Conservation (phyloP, 2,888 invertebrate species). For the Teinopalpus imperialis region DNA sequence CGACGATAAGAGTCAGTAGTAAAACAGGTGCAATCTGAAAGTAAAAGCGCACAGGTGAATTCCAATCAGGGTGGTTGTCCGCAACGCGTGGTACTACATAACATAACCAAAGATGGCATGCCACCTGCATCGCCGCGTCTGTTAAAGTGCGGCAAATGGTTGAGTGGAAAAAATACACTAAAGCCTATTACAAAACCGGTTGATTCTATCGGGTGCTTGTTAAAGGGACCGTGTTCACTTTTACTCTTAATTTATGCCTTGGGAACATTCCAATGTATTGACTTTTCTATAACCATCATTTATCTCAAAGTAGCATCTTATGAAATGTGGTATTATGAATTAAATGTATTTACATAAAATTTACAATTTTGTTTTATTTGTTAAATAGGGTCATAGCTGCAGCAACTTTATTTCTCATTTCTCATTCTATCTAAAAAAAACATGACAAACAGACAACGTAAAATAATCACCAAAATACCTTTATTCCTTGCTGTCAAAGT, state of each 20-base stretch:
- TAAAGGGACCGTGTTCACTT: slow-evolving; percentile 67
- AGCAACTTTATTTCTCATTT: not conserved
- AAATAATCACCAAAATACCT: too few relatives aligned
- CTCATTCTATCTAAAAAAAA: not conserved
- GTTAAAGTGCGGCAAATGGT: slow-evolving; percentile 54
- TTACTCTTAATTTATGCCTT: slow-evolving; percentile 73
- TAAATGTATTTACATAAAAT: too few relatives aligned
- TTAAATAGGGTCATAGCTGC: too few relatives aligned
- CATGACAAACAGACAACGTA: not conserved
- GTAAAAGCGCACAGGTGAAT: slow-evolving; percentile 35
- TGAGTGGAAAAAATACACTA: slow-evolving; percentile 74
- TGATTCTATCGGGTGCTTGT: slow-evolving; percentile 47
- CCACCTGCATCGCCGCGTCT: slow-evolving; percentile 44
- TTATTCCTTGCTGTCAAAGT: too few relatives aligned
- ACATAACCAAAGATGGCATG: slow-evolving; percentile 46
- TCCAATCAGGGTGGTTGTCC: slow-evolving; percentile 41
- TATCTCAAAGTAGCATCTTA: too few relatives aligned
- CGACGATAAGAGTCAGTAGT: slow-evolving; percentile 53
- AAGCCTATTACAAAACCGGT: slow-evolving; percentile 69
- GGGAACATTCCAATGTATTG: slow-evolving; percentile 41
- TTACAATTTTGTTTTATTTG: too few relatives aligned
- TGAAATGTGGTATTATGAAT: too few relatives aligned
- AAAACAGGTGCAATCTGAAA: slow-evolving; percentile 68
- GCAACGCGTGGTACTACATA: slow-evolving; percentile 39
- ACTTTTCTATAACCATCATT: too few relatives aligned